phyloP scores from a whole-genome alignment of 2,797 vertebrate species.

The Syngnathus acus region DNA sequence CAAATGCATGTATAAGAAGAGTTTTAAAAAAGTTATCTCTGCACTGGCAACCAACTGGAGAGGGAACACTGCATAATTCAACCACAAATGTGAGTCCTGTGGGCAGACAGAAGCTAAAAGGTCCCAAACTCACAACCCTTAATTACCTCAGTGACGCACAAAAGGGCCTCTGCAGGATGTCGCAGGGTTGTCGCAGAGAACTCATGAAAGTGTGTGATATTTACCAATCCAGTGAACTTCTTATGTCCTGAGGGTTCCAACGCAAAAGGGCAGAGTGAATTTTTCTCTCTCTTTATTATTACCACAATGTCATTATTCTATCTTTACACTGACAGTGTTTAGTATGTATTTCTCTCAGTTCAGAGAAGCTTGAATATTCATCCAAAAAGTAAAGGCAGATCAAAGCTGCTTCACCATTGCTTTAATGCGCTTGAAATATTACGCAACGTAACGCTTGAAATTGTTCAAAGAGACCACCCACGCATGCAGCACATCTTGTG shows the following conservation, averaged over 20 bases:
- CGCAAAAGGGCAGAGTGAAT: constrained; percentile 13
- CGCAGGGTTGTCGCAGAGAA: constrained; percentile 36
- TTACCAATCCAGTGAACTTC: constrained; percentile 28
- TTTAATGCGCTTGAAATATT: constrained; percentile 29
- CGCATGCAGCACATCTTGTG: constrained; percentile 10
- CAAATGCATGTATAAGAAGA: neutral
- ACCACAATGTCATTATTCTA: constrained; percentile 9
- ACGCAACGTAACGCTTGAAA: constrained; percentile 9
- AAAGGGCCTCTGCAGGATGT: constrained; percentile 30
- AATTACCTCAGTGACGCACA: constrained; percentile 74
- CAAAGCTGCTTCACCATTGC: constrained; percentile 37
- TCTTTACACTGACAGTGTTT: constrained; percentile 13
- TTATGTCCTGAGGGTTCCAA: constrained; percentile 22
- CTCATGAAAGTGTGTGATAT: constrained; percentile 41
- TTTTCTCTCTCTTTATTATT: constrained; percentile 22
- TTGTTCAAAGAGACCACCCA: constrained; percentile 28
- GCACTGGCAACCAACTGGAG: constrained; percentile 61
- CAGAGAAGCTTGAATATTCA: constrained; percentile 30
- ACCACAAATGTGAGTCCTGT: constrained; percentile 53
- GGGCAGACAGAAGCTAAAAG: constrained; percentile 59
- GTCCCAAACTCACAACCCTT: constrained; percentile 59
- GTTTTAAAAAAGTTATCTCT: constrained; percentile 32
- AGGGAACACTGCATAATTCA: constrained; percentile 48
- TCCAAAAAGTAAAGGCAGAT: constrained; percentile 20
- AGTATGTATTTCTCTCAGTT: constrained; percentile 10